These are phyloP conservation scores for Varanus komodoensis DNA, from an alignment of 2,113 vertebrate genomes.

Conservation along the genomic window DNA sequence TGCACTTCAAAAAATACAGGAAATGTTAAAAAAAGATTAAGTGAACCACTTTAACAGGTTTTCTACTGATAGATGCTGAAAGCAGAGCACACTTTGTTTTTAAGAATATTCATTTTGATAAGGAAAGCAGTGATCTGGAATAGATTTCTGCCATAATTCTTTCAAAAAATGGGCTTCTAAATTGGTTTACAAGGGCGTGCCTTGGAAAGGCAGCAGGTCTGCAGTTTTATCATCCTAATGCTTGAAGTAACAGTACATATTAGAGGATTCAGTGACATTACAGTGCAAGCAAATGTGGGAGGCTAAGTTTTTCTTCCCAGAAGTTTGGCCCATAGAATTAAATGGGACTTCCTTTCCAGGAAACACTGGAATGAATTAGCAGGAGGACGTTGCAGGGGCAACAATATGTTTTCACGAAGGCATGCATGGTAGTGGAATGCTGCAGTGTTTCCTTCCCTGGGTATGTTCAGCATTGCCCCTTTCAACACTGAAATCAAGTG, in stretches of 20 bases:
- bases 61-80: conserved; percentile 34
- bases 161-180: background rate
- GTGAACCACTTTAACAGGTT: background rate
- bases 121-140: conserved; percentile 30
- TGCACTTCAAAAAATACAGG: background rate
- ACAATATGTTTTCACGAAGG: background rate
- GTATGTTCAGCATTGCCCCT: background rate
- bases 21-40: conserved; percentile 17
- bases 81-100: background rate
- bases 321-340: background rate
- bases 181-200: background rate
- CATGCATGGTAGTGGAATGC: background rate
- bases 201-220: background rate
- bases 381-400: background rate
- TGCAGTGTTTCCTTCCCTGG: background rate
- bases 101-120: conserved; percentile 32
- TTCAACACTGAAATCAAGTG: background rate
- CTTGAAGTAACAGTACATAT: background rate
- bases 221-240: background rate
- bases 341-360: background rate
- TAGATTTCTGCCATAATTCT: conserved; percentile 16
- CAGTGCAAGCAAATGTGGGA: background rate
- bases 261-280: background rate
- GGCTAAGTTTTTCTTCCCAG: background rate
- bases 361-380: background rate